Conservation (phyloP, 2,888 invertebrate species). For the Seira ritae region DNA sequence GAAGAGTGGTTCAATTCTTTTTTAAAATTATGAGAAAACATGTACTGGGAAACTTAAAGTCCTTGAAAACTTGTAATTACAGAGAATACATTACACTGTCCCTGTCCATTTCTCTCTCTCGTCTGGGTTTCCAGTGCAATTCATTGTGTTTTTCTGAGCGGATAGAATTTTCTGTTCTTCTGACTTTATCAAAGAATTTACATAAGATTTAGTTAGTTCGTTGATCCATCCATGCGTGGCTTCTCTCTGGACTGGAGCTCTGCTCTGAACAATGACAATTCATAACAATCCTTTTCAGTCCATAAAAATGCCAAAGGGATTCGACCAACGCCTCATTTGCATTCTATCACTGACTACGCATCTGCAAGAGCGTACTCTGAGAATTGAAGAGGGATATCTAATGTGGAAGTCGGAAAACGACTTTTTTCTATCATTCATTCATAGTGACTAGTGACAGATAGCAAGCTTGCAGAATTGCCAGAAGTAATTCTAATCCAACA, state of each 20-base stretch:
- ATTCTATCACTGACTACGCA: constrained; percentile 21
- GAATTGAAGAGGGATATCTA: too few relatives aligned
- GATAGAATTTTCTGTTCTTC: too few relatives aligned
- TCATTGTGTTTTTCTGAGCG: too few relatives aligned
- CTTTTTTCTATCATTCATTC: constrained; percentile 5
- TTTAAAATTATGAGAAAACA: constrained; percentile 7
- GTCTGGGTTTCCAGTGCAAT: too few relatives aligned
- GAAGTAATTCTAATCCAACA: constrained; percentile 18
- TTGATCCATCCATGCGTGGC: not conserved
- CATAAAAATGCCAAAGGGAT: constrained; percentile 16
- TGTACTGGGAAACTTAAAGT: too few relatives aligned
- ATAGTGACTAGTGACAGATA: not conserved
- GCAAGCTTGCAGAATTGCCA: constrained; percentile 32
- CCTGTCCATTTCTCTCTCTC: too few relatives aligned
- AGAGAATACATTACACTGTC: too few relatives aligned
- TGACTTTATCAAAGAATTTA: too few relatives aligned
- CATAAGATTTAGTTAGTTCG: not conserved
- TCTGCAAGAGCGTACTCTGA: too few relatives aligned
- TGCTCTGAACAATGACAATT: constrained; percentile 8
- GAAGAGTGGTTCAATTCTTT: not conserved
- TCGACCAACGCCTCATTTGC: not conserved
- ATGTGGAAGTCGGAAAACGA: not conserved
- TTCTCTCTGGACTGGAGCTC: not conserved
- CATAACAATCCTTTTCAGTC: constrained; percentile 8
- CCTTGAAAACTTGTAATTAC: too few relatives aligned